Conservation (phyloP, 2,113 vertebrate species). For the Okapia johnstoni region DNA sequence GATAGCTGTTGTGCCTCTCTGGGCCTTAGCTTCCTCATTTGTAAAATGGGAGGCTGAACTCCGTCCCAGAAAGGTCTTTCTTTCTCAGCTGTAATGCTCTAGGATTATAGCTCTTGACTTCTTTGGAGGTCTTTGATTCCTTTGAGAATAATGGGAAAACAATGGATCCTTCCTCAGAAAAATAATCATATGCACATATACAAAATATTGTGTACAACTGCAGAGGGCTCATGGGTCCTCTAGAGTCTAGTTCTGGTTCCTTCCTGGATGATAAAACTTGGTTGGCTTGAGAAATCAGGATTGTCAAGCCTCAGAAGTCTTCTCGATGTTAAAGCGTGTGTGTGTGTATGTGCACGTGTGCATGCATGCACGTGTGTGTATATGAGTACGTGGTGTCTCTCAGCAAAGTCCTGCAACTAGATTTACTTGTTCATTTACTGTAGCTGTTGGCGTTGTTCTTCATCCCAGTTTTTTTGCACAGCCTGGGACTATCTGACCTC, state of each 20-base stretch:
- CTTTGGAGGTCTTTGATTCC: not conserved
- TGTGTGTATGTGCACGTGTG: not conserved
- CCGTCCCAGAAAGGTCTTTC: not conserved
- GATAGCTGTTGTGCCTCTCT: not conserved
- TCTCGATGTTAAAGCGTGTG: not conserved
- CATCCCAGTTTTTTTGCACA: not conserved
- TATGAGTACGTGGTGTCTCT: not conserved
- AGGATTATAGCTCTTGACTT: not conserved
- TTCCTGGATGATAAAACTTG: not conserved
- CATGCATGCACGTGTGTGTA: fast-evolving
- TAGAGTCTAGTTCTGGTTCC: not conserved
- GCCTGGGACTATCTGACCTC: not conserved
- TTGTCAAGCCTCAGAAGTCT: not conserved
- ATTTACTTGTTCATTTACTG: not conserved
- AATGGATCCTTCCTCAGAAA: not conserved
- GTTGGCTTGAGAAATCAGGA: not conserved
- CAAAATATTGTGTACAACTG: not conserved
- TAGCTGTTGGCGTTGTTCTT: not conserved
- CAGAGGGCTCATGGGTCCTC: not conserved
- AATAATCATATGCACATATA: not conserved
- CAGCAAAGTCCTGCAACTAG: not conserved
- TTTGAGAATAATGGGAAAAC: not conserved
- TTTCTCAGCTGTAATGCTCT: not conserved
- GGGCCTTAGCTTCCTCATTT: not conserved
- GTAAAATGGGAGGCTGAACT: not conserved